Conservation (phyloP, 2,797 vertebrate species). For the Lepilemur ruficaudatus region DNA sequence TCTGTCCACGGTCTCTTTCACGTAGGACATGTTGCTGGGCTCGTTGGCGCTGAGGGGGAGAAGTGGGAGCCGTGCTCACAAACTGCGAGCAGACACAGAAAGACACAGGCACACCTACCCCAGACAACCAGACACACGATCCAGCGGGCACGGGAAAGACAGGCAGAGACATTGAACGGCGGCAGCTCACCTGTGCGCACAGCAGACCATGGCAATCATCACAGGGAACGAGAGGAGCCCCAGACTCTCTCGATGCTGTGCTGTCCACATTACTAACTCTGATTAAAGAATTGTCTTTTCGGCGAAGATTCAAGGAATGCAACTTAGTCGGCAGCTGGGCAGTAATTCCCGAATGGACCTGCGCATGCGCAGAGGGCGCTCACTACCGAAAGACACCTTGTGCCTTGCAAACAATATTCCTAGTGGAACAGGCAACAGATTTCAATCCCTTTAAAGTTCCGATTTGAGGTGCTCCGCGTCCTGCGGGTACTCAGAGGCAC, state of each 20-base stretch:
- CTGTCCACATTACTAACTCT: conserved; percentile 88
- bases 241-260: conserved; percentile 82
- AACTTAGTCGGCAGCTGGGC: conserved; percentile 86
- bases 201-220: conserved; percentile 88
- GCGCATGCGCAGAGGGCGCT: conserved; percentile 88
- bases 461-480: conserved; percentile 55
- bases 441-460: conserved; percentile 75
- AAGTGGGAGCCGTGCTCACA: conserved; percentile 74
- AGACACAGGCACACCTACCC: conserved; percentile 36
- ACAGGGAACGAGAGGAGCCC: conserved; percentile 88
- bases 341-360: conserved; percentile 81
- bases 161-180: neutral
- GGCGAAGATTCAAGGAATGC: conserved; percentile 83
- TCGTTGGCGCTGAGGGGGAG: conserved; percentile 88
- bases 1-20: conserved; percentile 92
- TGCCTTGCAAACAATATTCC: conserved; percentile 71
- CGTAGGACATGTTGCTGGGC: conserved; percentile 92
- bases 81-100: conserved; percentile 72
- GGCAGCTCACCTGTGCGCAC: conserved; percentile 92
- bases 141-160: neutral
- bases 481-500: conserved; percentile 51
- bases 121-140: neutral
- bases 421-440: conserved; percentile 76
- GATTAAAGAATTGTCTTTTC: conserved; percentile 81
- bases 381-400: conserved; percentile 81